These are phyloP conservation scores for Meteorus colon DNA, from an alignment of 2,888 invertebrate species.

Conservation along the genomic window DNA sequence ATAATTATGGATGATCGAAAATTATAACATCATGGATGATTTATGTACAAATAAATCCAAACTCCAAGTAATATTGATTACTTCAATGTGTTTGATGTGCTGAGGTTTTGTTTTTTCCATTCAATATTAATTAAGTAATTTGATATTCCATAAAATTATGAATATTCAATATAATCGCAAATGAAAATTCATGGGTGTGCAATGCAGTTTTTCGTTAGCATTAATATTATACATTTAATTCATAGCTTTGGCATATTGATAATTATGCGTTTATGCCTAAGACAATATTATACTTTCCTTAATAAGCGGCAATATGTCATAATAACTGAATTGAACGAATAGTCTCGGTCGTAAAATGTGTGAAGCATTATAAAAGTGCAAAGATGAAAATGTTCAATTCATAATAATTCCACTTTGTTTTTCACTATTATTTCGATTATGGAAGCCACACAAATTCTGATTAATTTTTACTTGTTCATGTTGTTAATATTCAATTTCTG, in stretches of 20 bases:
- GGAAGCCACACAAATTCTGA: background rate
- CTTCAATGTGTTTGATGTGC: background rate
- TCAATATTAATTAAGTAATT: background rate
- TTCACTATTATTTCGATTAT: background rate
- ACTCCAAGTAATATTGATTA: background rate
- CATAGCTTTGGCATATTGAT: too few species aligned
- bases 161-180: too few species aligned
- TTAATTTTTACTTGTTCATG: background rate
- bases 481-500: background rate
- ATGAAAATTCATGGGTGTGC: too few species aligned
- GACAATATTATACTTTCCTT: too few species aligned
- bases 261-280: too few species aligned
- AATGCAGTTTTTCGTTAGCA: too few species aligned
- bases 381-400: background rate
- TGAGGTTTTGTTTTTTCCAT: background rate
- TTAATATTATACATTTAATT: too few species aligned
- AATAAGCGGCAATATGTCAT: background rate
- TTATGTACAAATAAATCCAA: background rate
- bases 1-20: too few species aligned
- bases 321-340: background rate
- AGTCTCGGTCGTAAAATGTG: background rate
- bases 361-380: background rate
- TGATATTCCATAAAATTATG: too few species aligned
- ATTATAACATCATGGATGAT: background rate
- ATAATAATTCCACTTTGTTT: background rate